Percentiles rank a stretch among this genome's conserved stretches.
Conservation (phyloP, 2,888 invertebrate species). For the Cosmia pyralina region DNA sequence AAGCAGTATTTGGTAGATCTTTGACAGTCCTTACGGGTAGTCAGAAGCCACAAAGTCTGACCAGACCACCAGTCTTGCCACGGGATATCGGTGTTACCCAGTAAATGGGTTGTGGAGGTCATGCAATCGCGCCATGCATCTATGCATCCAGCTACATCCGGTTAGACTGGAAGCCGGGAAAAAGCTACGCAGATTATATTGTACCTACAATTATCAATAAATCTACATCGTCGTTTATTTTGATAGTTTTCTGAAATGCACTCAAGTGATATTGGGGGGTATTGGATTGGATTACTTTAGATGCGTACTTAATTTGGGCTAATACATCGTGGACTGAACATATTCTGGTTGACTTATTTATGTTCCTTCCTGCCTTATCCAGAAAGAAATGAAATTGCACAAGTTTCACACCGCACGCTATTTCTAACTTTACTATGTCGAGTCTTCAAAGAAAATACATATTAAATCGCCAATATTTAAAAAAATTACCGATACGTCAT, state of each 20-base stretch:
- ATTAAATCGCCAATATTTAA: not conserved
- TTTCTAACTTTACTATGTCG: not conserved
- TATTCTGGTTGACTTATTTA: not conserved
- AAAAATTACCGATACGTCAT: no score
- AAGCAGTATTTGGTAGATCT: no score
- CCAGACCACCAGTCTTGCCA: no score
- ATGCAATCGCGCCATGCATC: no score
- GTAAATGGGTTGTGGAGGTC: no score
- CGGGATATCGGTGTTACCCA: no score
- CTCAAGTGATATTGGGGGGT: not conserved
- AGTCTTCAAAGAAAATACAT: not conserved
- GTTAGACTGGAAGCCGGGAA: no score
- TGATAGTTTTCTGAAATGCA: not conserved
- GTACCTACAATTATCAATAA: no score
- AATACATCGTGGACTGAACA: not conserved
- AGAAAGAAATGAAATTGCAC: not conserved
- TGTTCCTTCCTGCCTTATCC: slow-evolving; percentile 4
- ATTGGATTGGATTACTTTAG: not conserved
- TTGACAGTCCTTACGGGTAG: no score
- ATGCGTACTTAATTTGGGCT: not conserved
- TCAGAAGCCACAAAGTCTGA: no score
- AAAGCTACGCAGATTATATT: no score
- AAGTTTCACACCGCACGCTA: not conserved
- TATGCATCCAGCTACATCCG: no score
- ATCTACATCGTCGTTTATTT: not conserved